Conservation (phyloP, 2,888 invertebrate genomes). For the Agrenia bidenticulata region DNA sequence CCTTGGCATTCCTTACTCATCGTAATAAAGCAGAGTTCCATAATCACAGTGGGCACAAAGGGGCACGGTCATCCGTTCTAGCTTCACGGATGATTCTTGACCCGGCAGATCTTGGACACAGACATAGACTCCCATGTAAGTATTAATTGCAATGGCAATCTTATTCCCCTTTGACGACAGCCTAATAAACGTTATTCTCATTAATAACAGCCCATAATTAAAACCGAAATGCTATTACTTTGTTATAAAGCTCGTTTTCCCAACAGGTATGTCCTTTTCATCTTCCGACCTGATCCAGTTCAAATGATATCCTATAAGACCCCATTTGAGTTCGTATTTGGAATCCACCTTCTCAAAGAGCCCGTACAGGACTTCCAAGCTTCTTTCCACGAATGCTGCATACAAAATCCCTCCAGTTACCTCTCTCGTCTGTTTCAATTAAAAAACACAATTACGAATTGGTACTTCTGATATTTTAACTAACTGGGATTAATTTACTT, state of each 20-base stretch:
- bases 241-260: slow-evolving; percentile 4
- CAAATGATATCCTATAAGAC: slow-evolving; percentile 16
- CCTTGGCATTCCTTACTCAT: slow-evolving; percentile 19
- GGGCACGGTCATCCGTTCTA: slow-evolving; percentile 12
- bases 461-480: background rate
- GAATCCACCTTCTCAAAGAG: slow-evolving; percentile 15
- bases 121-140: slow-evolving; percentile 23
- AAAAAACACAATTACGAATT: background rate
- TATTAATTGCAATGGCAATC: slow-evolving; percentile 22
- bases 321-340: slow-evolving; percentile 21
- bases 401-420: slow-evolving; percentile 27
- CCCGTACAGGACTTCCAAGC: slow-evolving; percentile 25
- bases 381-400: slow-evolving; percentile 4
- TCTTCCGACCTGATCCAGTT: slow-evolving; percentile 18
- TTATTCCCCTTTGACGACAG: slow-evolving; percentile 24
- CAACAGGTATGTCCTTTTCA: slow-evolving; percentile 12
- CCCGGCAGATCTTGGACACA: slow-evolving; percentile 18
- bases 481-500: background rate
- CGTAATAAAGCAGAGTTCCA: slow-evolving; percentile 17
- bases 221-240: background rate
- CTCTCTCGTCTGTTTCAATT: no score
- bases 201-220: no score
- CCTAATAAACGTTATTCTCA: slow-evolving; percentile 8
- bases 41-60: slow-evolving; percentile 27
- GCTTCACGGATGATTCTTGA: background rate